Conservation (phyloP, 2,797 vertebrate species). For the Acrossocheilus wenchowensis region DNA sequence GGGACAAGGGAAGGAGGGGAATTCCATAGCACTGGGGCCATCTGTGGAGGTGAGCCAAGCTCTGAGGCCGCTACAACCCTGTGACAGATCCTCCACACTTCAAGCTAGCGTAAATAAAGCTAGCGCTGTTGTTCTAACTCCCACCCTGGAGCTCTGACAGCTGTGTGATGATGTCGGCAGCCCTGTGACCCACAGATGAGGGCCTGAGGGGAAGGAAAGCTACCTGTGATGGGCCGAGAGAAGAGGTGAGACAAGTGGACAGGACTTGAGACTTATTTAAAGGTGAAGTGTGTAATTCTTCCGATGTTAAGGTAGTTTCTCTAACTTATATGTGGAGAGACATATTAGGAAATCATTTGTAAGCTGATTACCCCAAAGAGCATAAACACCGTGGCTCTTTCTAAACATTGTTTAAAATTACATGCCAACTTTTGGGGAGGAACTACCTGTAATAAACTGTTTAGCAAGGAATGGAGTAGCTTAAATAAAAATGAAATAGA, state of each 20-base stretch:
- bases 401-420: not conserved
- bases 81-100: slow-evolving; percentile 89
- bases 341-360: not conserved
- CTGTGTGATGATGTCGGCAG: slow-evolving; percentile 32
- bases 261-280: slow-evolving; percentile 34
- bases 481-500: not conserved
- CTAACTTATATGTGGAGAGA: not conserved
- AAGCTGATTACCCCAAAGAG: not conserved
- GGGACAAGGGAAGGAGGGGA: slow-evolving; percentile 63
- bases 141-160: slow-evolving; percentile 49
- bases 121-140: slow-evolving; percentile 88
- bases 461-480: not conserved
- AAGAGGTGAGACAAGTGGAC: slow-evolving; percentile 8
- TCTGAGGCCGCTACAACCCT: slow-evolving; percentile 68
- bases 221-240: slow-evolving; percentile 58
- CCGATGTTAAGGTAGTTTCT: not conserved
- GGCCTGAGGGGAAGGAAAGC: slow-evolving; percentile 64
- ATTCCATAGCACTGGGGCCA: slow-evolving; percentile 81
- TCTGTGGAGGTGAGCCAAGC: slow-evolving; percentile 67
- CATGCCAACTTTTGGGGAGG: not conserved
- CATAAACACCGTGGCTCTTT: not conserved
- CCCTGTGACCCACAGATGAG: slow-evolving; percentile 48
- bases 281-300: slow-evolving; percentile 59
- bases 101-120: slow-evolving; percentile 92
- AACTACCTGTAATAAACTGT: not conserved